Evolutionary conservation across 2,888 invertebrate species (phyloP).

Genomic region (Piscicola geometra): DNA sequence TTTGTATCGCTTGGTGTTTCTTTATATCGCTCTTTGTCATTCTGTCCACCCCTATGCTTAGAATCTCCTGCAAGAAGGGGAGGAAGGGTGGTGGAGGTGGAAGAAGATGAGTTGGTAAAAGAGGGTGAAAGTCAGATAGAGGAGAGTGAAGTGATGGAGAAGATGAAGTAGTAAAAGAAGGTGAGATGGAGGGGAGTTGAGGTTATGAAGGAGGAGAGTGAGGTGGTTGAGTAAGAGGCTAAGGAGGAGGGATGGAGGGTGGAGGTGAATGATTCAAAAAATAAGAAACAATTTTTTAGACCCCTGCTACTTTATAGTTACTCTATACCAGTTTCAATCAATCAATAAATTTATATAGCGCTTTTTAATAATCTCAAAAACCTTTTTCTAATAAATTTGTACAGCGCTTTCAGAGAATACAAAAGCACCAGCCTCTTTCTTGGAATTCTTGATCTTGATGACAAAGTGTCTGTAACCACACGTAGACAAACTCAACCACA

Average conservation of each 20-base stretch:
- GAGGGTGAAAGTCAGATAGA: background rate
- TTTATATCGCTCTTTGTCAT: slow-evolving; percentile 90
- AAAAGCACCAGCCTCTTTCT: slow-evolving; percentile 53
- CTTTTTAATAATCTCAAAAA: too few species aligned
- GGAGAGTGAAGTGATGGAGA: background rate
- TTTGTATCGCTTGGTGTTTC: slow-evolving; percentile 88
- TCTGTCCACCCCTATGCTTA: slow-evolving; percentile 88
- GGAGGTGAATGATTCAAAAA: background rate
- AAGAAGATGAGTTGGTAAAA: background rate
- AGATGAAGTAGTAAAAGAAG: background rate
- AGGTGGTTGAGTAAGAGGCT: too few species aligned
- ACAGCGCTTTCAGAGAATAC: background rate
- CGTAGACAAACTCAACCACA: slow-evolving; percentile 95
- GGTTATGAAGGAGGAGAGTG: background rate
- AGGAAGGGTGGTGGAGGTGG: background rate
- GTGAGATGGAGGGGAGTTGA: background rate
- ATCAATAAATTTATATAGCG: too few species aligned
- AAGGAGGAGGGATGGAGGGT: too few species aligned
- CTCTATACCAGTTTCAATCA: too few species aligned
- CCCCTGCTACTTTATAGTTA: too few species aligned
- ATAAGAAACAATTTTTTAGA: too few species aligned
- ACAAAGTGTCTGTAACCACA: slow-evolving; percentile 90
- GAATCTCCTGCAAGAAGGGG: slow-evolving; percentile 64
- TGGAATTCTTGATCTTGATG: slow-evolving; percentile 69
- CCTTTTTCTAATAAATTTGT: too few species aligned